Base-by-base conservation (phyloP, 35 echinoderm and acorn worm genomes). In the Heliocidaris tuberculata region DNA sequence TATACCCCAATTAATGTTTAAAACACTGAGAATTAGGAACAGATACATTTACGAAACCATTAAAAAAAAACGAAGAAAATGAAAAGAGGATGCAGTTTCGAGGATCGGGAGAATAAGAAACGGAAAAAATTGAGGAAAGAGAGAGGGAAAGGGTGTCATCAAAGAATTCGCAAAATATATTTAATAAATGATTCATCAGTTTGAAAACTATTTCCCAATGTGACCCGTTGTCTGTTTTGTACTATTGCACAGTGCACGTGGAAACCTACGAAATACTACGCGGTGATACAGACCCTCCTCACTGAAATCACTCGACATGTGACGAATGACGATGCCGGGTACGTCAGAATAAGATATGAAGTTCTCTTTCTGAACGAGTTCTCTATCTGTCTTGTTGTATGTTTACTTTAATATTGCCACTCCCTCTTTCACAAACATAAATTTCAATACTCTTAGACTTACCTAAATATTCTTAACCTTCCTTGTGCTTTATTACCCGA, bases 201-300 rank as follows among this genome's bases (percentile, higher is more conserved):
- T 42, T 42, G 3, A 0, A 42, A n/a, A n/a, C n/a, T n/a, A n/a
- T n/a, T n/a, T n/a, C n/a, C 17, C 7, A 78, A n/a, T 27, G 7
- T 78, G 52, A 78, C 8, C 2, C 65, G 0, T n/a, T 27, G 65
- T 78, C 7, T 78, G 65, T 89, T 89, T 48, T 89, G 35, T 89
- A 17, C 10, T n/a, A n/a, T n/a, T n/a, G n/a, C 19, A 2, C 31
- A 93, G 91, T 93, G 91, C 27, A 11, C 91, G 5, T 93, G 91
- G 91, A 93, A 93, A 59, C 91, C 91, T 48, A 16, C 0, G 21
- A 49, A 48, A 93, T 93, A 93, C 50, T 93, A 50, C 50, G 13
- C 48, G 31, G 29, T n/a, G 48, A 48, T 93, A 6, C 47, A 49
- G 50, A 93, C 31, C 5, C 91, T 93, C 30, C 91, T 93, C 11